phyloP scores from a whole-genome alignment of 1,140 invertebrate genomes.

The Lineus longissimus region DNA sequence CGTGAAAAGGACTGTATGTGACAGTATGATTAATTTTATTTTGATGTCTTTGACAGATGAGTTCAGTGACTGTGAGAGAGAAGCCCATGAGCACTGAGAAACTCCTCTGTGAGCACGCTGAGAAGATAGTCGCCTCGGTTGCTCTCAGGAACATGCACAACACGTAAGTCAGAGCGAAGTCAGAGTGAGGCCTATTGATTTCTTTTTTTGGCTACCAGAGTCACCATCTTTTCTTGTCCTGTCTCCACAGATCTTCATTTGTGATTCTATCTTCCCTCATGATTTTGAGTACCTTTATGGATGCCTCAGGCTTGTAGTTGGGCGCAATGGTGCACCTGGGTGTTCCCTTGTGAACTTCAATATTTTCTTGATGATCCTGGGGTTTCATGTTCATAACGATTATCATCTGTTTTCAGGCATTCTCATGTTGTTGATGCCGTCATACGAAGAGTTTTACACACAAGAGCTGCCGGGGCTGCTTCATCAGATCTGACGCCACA shows the following conservation, averaged over 20 bases:
- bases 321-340: too few relatives aligned
- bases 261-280: not conserved
- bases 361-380: too few relatives aligned
- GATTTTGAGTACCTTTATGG: too few relatives aligned
- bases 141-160: conserved; percentile 65
- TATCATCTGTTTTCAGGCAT: conserved; percentile 20
- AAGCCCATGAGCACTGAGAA: conserved; percentile 63
- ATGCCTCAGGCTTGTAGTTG: too few relatives aligned
- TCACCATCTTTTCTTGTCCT: not conserved
- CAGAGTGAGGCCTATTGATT: not conserved
- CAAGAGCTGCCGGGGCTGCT: conserved; percentile 46
- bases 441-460: conserved; percentile 60
- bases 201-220: not conserved
- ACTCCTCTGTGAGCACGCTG: conserved; percentile 67
- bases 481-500: conserved; percentile 59
- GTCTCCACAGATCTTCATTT: not conserved
- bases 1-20: too few relatives aligned
- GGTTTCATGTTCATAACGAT: too few relatives aligned
- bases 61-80: conserved; percentile 60
- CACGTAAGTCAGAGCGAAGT: conserved; percentile 58
- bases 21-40: not conserved
- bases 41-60: conserved; percentile 51
- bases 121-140: conserved; percentile 72
- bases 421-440: conserved; percentile 56
- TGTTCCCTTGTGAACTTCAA: not conserved